Evolutionary conservation across 2,888 invertebrate species (phyloP).

Genomic region (Leptogaster cylindrica): DNA sequence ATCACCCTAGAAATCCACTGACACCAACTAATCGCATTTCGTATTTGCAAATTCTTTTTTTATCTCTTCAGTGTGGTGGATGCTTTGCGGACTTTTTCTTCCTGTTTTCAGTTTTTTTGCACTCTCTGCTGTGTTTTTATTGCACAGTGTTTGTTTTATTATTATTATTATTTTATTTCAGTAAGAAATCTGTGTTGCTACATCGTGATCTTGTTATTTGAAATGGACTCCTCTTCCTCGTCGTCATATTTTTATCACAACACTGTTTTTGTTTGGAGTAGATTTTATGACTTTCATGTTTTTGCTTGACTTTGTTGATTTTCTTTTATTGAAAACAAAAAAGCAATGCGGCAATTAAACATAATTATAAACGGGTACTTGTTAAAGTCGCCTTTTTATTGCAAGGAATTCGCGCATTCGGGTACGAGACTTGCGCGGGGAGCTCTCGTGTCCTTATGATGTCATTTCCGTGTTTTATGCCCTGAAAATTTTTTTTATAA

Average conservation of each 20-base stretch:
- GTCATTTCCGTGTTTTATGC: too few relatives aligned
- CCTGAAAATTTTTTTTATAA: too few relatives aligned
- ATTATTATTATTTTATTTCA: slow-evolving; percentile 14
- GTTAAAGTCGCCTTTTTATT: neutral
- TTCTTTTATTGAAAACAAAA: neutral
- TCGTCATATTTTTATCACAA: too few relatives aligned
- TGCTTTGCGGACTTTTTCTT: neutral
- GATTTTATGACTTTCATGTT: neutral
- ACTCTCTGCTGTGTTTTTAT: too few relatives aligned
- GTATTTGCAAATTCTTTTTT: slow-evolving; percentile 43
- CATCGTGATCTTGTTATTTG: neutral
- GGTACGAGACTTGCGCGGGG: neutral
- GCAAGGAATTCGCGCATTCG: neutral
- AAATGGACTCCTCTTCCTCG: slow-evolving; percentile 11
- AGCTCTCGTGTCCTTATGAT: neutral
- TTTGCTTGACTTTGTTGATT: neutral
- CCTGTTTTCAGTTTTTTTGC: too few relatives aligned
- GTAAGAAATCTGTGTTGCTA: slow-evolving; percentile 22
- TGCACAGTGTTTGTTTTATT: slow-evolving; percentile 2
- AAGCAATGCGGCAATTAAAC: neutral
- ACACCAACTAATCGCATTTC: slow-evolving; percentile 51
- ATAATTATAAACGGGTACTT: neutral
- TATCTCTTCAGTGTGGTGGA: slow-evolving; percentile 25
- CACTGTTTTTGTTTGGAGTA: neutral
- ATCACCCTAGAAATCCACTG: slow-evolving; percentile 55